phyloP scores from a whole-genome alignment of 1,140 invertebrate genomes.

The Drosophila bipectinata region DNA sequence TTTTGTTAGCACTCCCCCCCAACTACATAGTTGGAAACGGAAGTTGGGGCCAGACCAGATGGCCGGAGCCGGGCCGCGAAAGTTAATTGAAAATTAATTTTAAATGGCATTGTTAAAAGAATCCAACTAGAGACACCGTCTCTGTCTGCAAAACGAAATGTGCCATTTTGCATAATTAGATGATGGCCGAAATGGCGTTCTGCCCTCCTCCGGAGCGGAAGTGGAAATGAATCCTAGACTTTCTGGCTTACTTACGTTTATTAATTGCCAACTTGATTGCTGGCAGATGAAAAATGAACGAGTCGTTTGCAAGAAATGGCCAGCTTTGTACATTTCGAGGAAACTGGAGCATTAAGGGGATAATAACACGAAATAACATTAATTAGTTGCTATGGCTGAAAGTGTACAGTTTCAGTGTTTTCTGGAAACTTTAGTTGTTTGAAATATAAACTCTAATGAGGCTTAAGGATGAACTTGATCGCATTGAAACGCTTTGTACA shows the following conservation, averaged over 20 bases:
- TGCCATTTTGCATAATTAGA: conserved; percentile 71
- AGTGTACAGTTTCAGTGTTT: background rate
- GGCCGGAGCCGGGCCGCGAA: conserved; percentile 36
- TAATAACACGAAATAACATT: background rate
- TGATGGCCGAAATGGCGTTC: conserved; percentile 45
- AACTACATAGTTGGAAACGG: conserved; percentile 24
- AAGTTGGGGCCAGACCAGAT: conserved; percentile 19
- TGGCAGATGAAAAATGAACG: conserved; percentile 24
- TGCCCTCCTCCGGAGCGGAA: conserved; percentile 5
- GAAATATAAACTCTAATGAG: background rate
- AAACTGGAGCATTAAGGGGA: background rate
- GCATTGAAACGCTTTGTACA: conserved; percentile 12
- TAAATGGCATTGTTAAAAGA: conserved; percentile 71
- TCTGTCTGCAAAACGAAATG: conserved; percentile 43
- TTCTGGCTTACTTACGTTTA: conserved; percentile 27
- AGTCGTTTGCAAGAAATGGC: background rate
- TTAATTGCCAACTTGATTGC: conserved; percentile 45
- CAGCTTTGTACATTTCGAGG: background rate
- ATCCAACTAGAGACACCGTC: conserved; percentile 35
- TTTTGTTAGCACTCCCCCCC: conserved; percentile 32
- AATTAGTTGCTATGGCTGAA: background rate
- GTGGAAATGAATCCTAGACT: conserved; percentile 30
- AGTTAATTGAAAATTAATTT: conserved; percentile 82
- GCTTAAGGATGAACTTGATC: too few species aligned
- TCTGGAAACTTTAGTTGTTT: background rate